Evolutionary conservation across 2,113 vertebrate genomes (phyloP), one percentile per base, ranked within the genome.

Genomic region (Tetraodon nigroviridis): DNA sequence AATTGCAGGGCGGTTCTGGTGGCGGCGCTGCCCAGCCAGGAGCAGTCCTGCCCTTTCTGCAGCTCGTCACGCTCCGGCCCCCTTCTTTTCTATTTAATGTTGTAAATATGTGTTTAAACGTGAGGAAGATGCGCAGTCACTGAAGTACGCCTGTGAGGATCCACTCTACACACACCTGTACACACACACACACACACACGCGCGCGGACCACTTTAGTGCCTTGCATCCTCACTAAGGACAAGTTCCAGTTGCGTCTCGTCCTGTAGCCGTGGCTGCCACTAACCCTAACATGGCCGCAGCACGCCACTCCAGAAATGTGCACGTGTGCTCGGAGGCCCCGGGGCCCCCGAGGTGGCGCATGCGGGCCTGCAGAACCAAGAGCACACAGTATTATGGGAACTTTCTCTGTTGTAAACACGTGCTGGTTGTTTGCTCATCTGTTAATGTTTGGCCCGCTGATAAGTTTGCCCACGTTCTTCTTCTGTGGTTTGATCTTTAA

Each of bases 161-260:
- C 67, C 73, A 58, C 56, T 69, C 73, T 49, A 62, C 74, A 65
- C 67, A 65, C 84, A 73, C 82, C 80, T 64, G 71, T 72, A 70
- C 71, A 82, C 79, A 73, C n/a, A n/a, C n/a, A n/a, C n/a, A n/a
- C n/a, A n/a, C n/a, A n/a, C n/a, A n/a, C n/a, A n/a, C n/a, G n/a
- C n/a, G n/a, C 20, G 72, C 80, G 84, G 80, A 87, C 88, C 75
- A 82, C 75, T 84, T 84, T 82, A 85, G 87, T 89, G 87, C 87
- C 87, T 89, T 88, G 86, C 81, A 84, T 81, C 80, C 67, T 82
- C 77, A 82, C 69, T 82, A 76, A 75, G 82, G 70, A 76, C 45
- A 65, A 63, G 76, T 79, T 79, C 62, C 76, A 67, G 46, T 67
- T 60, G 51, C 57, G 55, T 73, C 52, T 56, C 45, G 63, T 71